Base-by-base conservation (phyloP, 2,113 vertebrate species). In the Athene cunicularia region DNA sequence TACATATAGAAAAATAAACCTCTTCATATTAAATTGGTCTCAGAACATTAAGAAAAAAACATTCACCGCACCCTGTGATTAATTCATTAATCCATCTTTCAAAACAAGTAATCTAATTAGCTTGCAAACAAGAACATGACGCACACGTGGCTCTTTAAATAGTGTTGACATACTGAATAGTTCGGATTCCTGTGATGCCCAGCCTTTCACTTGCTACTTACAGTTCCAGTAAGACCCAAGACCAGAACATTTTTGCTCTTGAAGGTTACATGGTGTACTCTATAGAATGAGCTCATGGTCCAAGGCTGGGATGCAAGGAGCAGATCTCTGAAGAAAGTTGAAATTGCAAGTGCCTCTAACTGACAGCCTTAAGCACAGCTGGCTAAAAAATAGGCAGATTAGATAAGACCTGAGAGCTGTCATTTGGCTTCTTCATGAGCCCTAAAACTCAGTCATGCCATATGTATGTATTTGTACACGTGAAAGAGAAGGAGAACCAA, bases 91-190 rank as follows among this genome's bases (percentile, higher is more conserved):
- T 94, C 92, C 64, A 30, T 91, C 88, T 93, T 97, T 94, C 93
- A 95, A 95, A 95, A 97, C 88, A 87, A 96, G 91, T 43, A 72
- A 72, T 89, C 76, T 96, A 95, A 97, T 95, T 95, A 97, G 90
- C 94, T 95, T 75, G 76, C 96, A 95, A 95, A 95, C 89, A 96
- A 60, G 95, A 91, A 81, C 26, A 89, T 95, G 95, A 97, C 66
- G 39, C 76, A 96, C 80, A 90, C 45, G 3, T 87, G 86, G 49
- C 56, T 92, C 89, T 91, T 95, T 86, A 84, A 64, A 71, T 17
- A 41, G 32, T 93, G 89, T 89, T 94, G 93, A 95, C 85, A 88
- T 50, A 94, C 75, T 52, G 75, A 83, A 93, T 93, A 72, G 52
- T 68, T 95, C 33, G 60, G 56, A 96, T 94, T 93, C 86, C 70